A percentile compares a stretch with the other conserved stretches of the same genome.
Evolutionary conservation across 2,888 invertebrate species (phyloP).

Genomic region (Drosophila koepferae): DNA sequence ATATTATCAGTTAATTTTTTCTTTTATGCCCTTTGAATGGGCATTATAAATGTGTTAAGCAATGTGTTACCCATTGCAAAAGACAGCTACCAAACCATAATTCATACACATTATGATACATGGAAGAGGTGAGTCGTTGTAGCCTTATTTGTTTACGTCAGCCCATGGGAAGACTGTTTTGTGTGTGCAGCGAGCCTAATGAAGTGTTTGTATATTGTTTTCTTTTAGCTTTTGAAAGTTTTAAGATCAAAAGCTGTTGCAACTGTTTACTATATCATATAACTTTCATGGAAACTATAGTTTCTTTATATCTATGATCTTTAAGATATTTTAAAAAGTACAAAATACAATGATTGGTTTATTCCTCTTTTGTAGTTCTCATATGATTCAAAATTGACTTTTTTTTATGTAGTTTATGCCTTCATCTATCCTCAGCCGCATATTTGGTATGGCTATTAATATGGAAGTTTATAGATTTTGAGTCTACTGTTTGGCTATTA

Average conservation of each 20-base stretch:
- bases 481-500: slow-evolving; percentile 5
- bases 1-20: slow-evolving; percentile 33
- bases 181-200: not conserved
- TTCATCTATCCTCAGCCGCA: not conserved
- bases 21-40: slow-evolving; percentile 23
- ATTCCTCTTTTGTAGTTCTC: not conserved
- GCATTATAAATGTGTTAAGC: slow-evolving; percentile 5
- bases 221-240: not conserved
- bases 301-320: not conserved
- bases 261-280: not conserved
- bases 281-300: too few species aligned
- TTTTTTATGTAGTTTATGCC: too few species aligned
- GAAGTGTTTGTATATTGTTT: not conserved
- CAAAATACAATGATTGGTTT: not conserved
- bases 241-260: not conserved
- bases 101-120: not conserved
- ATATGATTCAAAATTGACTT: not conserved
- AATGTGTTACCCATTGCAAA: slow-evolving; percentile 4
- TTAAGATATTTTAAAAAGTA: not conserved
- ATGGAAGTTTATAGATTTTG: not conserved
- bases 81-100: not conserved
- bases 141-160: not conserved
- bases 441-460: not conserved
- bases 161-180: not conserved
- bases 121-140: not conserved